Evolutionary conservation across 2,113 vertebrate genomes (phyloP).

Genomic region (Puma concolor): DNA sequence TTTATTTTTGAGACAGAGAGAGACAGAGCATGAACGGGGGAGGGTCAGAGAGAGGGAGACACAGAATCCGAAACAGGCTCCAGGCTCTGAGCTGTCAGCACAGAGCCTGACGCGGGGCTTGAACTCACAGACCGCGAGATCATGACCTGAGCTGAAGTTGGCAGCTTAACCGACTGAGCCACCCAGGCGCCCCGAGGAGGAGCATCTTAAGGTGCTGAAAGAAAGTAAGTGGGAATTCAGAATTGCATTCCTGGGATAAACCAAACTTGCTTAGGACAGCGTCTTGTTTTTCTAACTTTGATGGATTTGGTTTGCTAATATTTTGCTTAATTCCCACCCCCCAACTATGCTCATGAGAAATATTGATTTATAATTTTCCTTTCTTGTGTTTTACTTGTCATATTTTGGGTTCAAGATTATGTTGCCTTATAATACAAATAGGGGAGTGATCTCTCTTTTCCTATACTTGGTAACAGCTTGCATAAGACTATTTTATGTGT

Average conservation of each 20-base stretch:
- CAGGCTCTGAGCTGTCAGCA: too few relatives aligned
- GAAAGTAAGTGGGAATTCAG: background rate
- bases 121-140: too few relatives aligned
- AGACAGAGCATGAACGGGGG: too few relatives aligned
- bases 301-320: background rate
- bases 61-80: too few relatives aligned
- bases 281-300: background rate
- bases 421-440: background rate
- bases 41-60: too few relatives aligned
- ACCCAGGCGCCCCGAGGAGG: too few relatives aligned
- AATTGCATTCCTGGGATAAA: background rate
- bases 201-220: background rate
- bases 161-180: too few relatives aligned
- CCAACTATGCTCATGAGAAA: background rate
- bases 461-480: background rate
- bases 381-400: background rate
- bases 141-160: too few relatives aligned
- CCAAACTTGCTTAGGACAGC: background rate
- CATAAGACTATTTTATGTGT: background rate
- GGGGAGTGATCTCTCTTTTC: background rate
- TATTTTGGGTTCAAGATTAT: background rate
- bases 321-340: background rate
- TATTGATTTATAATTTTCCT: background rate
- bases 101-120: too few relatives aligned
- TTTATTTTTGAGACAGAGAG: too few relatives aligned